These are phyloP conservation scores for Oreochromis niloticus DNA, from an alignment of 2,113 vertebrate species.

Conservation along the genomic window DNA sequence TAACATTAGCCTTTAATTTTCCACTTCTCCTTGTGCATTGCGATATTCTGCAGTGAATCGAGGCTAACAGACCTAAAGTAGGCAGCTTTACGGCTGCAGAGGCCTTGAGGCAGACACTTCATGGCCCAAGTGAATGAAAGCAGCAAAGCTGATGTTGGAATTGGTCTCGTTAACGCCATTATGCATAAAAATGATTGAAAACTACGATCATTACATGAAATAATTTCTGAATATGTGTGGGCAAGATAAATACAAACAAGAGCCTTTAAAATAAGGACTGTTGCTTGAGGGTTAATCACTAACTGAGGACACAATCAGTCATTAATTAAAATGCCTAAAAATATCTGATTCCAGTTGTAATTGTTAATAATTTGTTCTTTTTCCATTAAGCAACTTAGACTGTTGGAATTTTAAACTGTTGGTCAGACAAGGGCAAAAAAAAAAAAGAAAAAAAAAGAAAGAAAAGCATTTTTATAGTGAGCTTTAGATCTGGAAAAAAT, in stretches of 20 bases:
- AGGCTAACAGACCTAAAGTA: neutral
- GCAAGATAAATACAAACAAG: neutral
- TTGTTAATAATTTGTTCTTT: neutral
- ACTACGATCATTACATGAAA: rapidly evolving
- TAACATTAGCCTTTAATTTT: neutral
- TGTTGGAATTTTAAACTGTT: neutral
- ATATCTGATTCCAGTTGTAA: neutral
- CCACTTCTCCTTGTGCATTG: neutral
- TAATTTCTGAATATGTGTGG: neutral
- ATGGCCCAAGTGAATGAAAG: rapidly evolving
- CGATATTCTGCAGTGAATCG: neutral
- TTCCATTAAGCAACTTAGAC: neutral
- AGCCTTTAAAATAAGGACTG: neutral
- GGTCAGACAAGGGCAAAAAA: rapidly evolving
- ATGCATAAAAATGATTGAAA: neutral
- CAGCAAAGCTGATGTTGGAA: rapidly evolving
- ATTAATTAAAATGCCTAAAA: neutral
- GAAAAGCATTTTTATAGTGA: rapidly evolving
- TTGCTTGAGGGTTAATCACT: neutral
- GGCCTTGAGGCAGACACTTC: neutral
- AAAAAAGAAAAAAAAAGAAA: rapidly evolving
- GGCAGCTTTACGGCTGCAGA: neutral
- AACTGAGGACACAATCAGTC: neutral
- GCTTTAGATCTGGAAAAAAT: neutral
- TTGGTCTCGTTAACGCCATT: rapidly evolving